phyloP scores from a whole-genome alignment of 2,113 vertebrate species.

The Amphiprion percula region DNA sequence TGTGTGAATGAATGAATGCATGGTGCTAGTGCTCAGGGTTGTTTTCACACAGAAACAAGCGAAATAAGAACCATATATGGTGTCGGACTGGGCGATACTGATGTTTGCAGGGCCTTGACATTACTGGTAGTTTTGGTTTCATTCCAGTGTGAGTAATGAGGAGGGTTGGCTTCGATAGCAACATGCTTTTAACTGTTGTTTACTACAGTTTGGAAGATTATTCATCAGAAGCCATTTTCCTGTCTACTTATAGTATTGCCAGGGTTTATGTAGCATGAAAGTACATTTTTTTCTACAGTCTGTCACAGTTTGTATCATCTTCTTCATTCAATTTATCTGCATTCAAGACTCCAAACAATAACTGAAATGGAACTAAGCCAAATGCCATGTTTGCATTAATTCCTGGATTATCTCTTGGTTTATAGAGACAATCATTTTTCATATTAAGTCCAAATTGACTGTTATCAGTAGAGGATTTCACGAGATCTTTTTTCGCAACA shows the following conservation, averaged over 20 bases:
- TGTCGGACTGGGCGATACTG: conserved; percentile 20
- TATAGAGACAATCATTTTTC: conserved; percentile 44
- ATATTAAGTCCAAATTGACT: conserved; percentile 26
- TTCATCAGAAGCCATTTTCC: neutral
- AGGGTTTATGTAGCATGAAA: neutral
- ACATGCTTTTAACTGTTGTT: conserved; percentile 3
- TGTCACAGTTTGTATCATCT: neutral
- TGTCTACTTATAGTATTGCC: neutral
- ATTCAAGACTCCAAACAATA: conserved; percentile 13
- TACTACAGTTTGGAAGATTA: neutral
- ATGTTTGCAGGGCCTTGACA: conserved; percentile 12
- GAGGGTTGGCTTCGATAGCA: conserved; percentile 15
- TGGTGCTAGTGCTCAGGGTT: conserved; percentile 39
- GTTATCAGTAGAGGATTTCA: neutral
- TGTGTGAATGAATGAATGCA: conserved; percentile 70
- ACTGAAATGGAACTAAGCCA: conserved; percentile 47
- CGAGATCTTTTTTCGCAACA: neutral
- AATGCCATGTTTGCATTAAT: conserved; percentile 53
- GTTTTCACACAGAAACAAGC: conserved; percentile 64
- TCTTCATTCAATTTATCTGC: neutral
- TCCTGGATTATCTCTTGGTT: conserved; percentile 45
- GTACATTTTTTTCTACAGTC: neutral
- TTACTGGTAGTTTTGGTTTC: conserved; percentile 16
- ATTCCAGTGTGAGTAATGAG: conserved; percentile 16
- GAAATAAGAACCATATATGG: conserved; percentile 46